These are phyloP conservation scores for Copidosoma floridanum DNA, from an alignment of 1,140 invertebrate species.

Conservation along the genomic window DNA sequence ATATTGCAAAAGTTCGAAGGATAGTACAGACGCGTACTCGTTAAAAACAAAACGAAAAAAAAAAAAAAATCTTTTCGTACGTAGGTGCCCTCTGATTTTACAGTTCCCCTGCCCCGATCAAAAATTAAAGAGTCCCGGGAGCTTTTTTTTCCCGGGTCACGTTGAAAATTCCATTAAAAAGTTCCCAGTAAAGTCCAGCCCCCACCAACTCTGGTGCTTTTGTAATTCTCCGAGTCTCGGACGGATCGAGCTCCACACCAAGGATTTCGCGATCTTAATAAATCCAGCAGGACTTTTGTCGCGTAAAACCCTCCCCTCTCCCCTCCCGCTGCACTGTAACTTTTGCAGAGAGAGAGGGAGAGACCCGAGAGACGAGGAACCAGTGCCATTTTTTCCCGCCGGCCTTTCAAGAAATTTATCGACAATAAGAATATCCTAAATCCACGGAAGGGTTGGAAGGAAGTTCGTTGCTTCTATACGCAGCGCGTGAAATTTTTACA, in stretches of 20 bases:
- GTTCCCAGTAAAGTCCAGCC: slow-evolving; percentile 8
- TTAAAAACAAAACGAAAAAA: background rate
- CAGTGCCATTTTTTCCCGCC: background rate
- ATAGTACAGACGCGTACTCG: too few species aligned
- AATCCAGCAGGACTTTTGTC: slow-evolving; percentile 3
- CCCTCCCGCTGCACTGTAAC: too few species aligned
- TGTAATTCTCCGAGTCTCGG: slow-evolving; percentile 7
- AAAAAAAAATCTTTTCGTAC: background rate
- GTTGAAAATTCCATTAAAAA: slow-evolving; percentile 22
- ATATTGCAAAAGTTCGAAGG: background rate
- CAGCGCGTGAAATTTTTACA: too few species aligned
- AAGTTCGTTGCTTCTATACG: too few species aligned
- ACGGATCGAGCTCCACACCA: slow-evolving; percentile 3
- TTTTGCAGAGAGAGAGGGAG: slow-evolving; percentile 11
- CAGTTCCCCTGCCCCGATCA: too few species aligned
- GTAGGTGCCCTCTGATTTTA: too few species aligned
- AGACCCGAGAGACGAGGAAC: background rate
- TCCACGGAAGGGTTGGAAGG: too few species aligned
- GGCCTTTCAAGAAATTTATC: slow-evolving; percentile 4
- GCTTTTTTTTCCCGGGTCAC: slow-evolving; percentile 18
- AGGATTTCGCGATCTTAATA: slow-evolving; percentile 18
- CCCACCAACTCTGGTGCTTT: background rate
- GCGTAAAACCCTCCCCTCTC: too few species aligned
- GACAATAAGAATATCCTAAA: slow-evolving; percentile 11
- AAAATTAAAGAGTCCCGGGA: slow-evolving; percentile 8